phyloP scores from a whole-genome alignment of 2,888 invertebrate species.

The Reticulitermes lucifugus region DNA sequence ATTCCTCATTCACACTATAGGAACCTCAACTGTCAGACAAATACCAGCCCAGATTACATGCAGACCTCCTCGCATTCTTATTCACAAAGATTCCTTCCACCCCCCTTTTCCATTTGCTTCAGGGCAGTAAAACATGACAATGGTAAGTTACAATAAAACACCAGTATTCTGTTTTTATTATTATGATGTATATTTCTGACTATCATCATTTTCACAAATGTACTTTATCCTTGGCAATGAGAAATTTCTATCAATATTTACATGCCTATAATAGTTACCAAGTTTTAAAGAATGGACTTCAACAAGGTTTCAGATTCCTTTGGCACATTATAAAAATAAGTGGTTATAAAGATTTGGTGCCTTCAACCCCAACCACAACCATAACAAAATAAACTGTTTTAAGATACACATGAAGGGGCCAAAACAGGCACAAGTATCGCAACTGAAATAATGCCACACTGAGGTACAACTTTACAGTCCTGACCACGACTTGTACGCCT shows the following conservation, averaged over 20 bases:
- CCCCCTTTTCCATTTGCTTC: too few relatives aligned
- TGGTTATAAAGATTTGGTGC: slow-evolving; percentile 33
- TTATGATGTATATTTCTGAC: slow-evolving; percentile 1
- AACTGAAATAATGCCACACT: neutral
- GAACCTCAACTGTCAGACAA: too few relatives aligned
- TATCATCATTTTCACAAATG: slow-evolving; percentile 21
- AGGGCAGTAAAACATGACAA: too few relatives aligned
- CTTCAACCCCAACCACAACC: slow-evolving; percentile 34
- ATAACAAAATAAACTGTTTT: slow-evolving; percentile 8
- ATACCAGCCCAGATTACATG: too few relatives aligned
- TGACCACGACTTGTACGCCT: neutral
- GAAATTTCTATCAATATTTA: slow-evolving; percentile 22
- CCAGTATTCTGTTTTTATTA: neutral
- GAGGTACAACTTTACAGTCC: neutral
- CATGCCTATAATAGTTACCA: slow-evolving; percentile 25
- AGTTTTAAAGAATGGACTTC: slow-evolving; percentile 22
- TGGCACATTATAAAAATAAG: slow-evolving; percentile 46
- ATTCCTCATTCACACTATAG: too few relatives aligned
- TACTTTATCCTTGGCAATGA: slow-evolving; percentile 31
- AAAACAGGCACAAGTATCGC: neutral
- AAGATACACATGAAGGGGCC: slow-evolving; percentile 1
- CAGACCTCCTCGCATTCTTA: too few relatives aligned
- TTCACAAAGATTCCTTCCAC: too few relatives aligned
- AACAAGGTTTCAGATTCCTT: slow-evolving; percentile 35
- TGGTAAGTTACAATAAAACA: neutral